phyloP scores from a whole-genome alignment of 92 coral and sea anemone species.

The Bergia sp. region DNA sequence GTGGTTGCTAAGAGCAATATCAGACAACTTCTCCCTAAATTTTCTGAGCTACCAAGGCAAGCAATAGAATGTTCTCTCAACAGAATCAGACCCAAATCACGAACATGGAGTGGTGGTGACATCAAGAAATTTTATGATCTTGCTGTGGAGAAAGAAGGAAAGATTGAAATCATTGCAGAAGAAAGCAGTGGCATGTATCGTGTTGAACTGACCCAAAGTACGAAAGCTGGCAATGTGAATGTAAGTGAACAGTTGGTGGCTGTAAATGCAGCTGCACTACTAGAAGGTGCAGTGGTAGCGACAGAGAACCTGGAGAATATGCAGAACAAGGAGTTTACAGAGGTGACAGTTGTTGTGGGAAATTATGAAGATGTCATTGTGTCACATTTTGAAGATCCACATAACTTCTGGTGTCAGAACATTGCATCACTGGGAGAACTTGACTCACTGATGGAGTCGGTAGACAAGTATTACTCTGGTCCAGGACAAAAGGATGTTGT shows the following conservation, averaged over 20 bases:
- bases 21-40: slow-evolving; percentile 82
- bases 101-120: slow-evolving; percentile 65
- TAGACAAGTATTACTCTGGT: slow-evolving; percentile 65
- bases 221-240: slow-evolving; percentile 66
- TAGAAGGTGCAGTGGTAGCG: slow-evolving; percentile 65
- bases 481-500: slow-evolving; percentile 53
- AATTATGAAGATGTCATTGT: slow-evolving; percentile 89
- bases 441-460: slow-evolving; percentile 70
- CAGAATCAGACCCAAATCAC: slow-evolving; percentile 71
- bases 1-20: slow-evolving; percentile 61
- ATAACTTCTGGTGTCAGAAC: slow-evolving; percentile 94
- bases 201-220: slow-evolving; percentile 69
- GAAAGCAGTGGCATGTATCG: slow-evolving; percentile 65
- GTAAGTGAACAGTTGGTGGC: slow-evolving; percentile 79
- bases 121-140: slow-evolving; percentile 68
- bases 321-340: slow-evolving; percentile 58
- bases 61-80: slow-evolving; percentile 85
- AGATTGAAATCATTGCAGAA: slow-evolving; percentile 69
- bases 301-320: slow-evolving; percentile 67
- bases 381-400: slow-evolving; percentile 79
- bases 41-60: slow-evolving; percentile 85
- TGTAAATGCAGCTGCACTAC: slow-evolving; percentile 68
- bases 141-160: slow-evolving; percentile 82
- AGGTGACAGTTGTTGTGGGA: slow-evolving; percentile 65
- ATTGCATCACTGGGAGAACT: slow-evolving; percentile 65